Evolutionary conservation across 2,797 vertebrate species (phyloP).

Genomic region (Anniella stebbinsi): DNA sequence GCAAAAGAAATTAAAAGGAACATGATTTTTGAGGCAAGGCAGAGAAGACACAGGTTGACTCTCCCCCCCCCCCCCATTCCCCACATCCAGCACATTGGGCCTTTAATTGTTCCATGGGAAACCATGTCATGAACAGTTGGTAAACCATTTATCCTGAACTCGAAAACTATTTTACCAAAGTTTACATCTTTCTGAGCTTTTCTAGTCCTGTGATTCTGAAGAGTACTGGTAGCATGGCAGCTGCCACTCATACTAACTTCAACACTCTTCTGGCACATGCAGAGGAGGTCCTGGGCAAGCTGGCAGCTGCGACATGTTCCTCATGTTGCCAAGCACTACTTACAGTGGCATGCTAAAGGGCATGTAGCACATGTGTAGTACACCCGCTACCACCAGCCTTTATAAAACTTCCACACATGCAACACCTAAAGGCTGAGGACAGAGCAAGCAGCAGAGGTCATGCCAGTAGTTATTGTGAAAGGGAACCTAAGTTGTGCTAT

Average conservation of each 20-base stretch:
- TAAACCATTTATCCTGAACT: not conserved
- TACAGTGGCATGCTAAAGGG: no score
- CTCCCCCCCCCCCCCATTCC: no score
- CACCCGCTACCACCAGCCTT: not conserved
- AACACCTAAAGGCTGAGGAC: not conserved
- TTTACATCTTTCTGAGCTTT: not conserved
- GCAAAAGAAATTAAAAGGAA: not conserved
- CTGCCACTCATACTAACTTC: not conserved
- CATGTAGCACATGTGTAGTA: not conserved
- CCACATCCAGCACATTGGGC: not conserved
- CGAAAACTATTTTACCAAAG: not conserved
- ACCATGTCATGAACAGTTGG: no score
- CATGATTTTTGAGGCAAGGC: not conserved
- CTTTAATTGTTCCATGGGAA: not conserved
- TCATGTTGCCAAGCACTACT: not conserved
- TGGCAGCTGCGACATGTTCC: not conserved
- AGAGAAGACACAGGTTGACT: not conserved
- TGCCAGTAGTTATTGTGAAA: not conserved
- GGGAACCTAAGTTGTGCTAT: not conserved
- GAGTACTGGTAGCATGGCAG: no score
- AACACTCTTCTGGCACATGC: not conserved
- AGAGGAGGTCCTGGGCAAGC: not conserved
- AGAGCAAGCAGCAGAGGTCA: not conserved
- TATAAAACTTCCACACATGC: not conserved
- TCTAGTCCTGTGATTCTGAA: not conserved